A percentile compares a stretch with the other conserved stretches of the same genome.
These are phyloP conservation scores for Neotoma lepida DNA, from an alignment of 2,113 vertebrate genomes.

Conservation along the genomic window DNA sequence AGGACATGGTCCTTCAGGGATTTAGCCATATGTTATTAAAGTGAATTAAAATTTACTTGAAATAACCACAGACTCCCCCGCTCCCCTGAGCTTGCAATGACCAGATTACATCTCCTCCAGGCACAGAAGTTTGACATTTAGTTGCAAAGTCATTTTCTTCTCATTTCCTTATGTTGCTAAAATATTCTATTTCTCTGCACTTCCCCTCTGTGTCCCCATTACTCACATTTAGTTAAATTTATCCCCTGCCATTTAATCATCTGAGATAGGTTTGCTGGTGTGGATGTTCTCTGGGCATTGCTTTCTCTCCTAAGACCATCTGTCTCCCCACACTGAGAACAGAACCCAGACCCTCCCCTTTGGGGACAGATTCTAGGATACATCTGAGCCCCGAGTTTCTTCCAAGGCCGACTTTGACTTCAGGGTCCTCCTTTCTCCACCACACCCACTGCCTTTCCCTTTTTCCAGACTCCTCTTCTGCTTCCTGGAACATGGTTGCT, in stretches of 20 bases:
- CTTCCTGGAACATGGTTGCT: slow-evolving; percentile 13
- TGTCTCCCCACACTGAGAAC: slow-evolving; percentile 41
- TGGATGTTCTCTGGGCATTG: slow-evolving; percentile 29
- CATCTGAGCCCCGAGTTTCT: background rate
- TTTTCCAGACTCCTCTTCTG: background rate
- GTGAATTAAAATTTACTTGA: slow-evolving; percentile 71
- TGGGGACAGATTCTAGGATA: background rate
- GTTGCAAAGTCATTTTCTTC: slow-evolving; percentile 78
- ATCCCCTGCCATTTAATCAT: slow-evolving; percentile 78
- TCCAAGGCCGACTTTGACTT: background rate
- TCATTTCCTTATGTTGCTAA: slow-evolving; percentile 82
- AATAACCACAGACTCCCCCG: slow-evolving; percentile 51
- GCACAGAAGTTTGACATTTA: slow-evolving; percentile 80
- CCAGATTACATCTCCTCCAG: slow-evolving; percentile 75
- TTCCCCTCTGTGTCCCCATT: slow-evolving; percentile 78
- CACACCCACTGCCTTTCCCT: background rate
- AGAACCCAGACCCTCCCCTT: background rate
- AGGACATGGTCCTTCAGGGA: slow-evolving; percentile 29
- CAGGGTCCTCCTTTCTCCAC: background rate
- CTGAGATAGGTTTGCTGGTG: slow-evolving; percentile 56
- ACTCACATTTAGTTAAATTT: slow-evolving; percentile 80
- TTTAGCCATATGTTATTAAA: slow-evolving; percentile 65
- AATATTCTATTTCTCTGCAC: slow-evolving; percentile 79
- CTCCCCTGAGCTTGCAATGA: slow-evolving; percentile 53
- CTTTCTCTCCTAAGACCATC: slow-evolving; percentile 45